These are phyloP conservation scores for Metacarcinus magister DNA, from an alignment of 2,888 invertebrate genomes.

Conservation along the genomic window DNA sequence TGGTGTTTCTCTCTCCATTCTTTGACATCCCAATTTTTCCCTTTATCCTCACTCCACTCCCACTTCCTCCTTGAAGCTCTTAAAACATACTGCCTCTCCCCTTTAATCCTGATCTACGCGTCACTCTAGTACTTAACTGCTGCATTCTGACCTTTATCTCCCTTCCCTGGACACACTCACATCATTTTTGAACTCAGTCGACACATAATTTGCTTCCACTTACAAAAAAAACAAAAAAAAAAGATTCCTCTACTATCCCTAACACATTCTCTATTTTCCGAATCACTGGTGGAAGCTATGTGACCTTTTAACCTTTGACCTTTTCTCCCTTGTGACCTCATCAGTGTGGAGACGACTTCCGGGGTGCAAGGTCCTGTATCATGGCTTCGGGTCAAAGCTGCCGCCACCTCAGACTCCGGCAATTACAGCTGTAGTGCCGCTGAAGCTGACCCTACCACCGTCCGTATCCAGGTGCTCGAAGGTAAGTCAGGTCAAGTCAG, in stretches of 20 bases:
- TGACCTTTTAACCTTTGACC: neutral
- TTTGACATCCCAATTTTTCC: slow-evolving; percentile 10
- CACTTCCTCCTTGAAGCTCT: neutral
- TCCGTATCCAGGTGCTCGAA: slow-evolving; percentile 79
- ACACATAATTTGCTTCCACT: too few relatives aligned
- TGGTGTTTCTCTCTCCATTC: neutral
- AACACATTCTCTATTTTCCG: neutral
- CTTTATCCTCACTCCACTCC: neutral
- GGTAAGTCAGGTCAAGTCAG: slow-evolving; percentile 64
- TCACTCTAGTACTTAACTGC: neutral
- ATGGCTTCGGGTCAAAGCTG: slow-evolving; percentile 71
- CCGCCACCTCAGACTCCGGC: slow-evolving; percentile 75
- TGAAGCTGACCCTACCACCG: slow-evolving; percentile 70
- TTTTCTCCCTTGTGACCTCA: neutral
- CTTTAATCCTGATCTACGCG: slow-evolving; percentile 1
- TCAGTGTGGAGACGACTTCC: slow-evolving; percentile 67
- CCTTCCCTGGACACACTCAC: too few relatives aligned
- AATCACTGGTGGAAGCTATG: too few relatives aligned
- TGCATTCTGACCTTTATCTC: neutral
- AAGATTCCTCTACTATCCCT: neutral
- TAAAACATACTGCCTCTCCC: neutral
- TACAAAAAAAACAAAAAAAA: neutral
- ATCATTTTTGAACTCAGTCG: too few relatives aligned
- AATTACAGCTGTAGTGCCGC: slow-evolving; percentile 79
- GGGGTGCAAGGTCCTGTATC: slow-evolving; percentile 66